Base-by-base conservation (phyloP, 2,888 invertebrate species). In the Drosophila quinaria region DNA sequence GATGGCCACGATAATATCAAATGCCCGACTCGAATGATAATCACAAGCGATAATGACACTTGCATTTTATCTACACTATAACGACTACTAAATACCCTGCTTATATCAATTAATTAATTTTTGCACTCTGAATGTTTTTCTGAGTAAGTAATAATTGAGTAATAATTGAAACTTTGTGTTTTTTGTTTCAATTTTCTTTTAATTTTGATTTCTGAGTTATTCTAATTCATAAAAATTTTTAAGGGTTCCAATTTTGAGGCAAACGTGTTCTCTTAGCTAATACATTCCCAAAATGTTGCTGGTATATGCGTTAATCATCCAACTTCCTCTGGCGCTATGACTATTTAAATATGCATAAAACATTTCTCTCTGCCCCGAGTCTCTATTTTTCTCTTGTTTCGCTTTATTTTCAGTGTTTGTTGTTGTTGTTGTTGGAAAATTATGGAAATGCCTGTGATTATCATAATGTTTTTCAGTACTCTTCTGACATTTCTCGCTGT, bases 261-360 rank as follows among this genome's bases (percentile, higher is more conserved):
- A 15, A 1, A 46, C 29, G 0, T 35, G 1, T 4, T 39, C 19
- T 35, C 2, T 29, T 6, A 47, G 39, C 49, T n/a, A 13, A 77
- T 60, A 60, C 31, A 46, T n/a, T n/a, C 46, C 39, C 22, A 4
- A 9, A 17, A 4, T 52, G 0, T 37, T 8, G 25, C 6, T 25
- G 25, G 6, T 1, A 42, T 62, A 10, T 59, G 25, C 29, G 22
- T 69, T 66, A 51, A 59, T 67, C 55, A 64, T 51, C 31, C 50
- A 64, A 62, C 47, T 56, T 69, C 47, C 64, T 31, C 49, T 42
- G 58, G 65, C 61, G 39, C 42, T 35, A 11, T 29, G 3, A 47
- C 52, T 63, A 61, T 72, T 75, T 72, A 72, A 76, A 75, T 76
- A 72, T 75, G 76, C 72, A 76, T 61, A 65, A 70, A 76, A 70